phyloP scores from a whole-genome alignment of 1,140 invertebrate genomes.

The Bombus ignitus region DNA sequence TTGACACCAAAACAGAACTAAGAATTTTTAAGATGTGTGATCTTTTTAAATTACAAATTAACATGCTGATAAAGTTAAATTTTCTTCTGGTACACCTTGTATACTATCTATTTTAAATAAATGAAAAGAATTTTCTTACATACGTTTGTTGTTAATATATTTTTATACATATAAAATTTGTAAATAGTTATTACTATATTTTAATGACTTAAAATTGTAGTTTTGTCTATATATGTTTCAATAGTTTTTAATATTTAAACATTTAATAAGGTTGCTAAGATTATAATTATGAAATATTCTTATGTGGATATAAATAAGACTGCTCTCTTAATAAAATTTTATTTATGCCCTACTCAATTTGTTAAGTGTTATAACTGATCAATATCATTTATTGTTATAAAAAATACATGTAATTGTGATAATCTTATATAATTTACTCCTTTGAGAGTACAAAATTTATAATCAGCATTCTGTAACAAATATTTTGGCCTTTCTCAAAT shows the following conservation, averaged over 20 bases:
- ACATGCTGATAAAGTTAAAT: not conserved
- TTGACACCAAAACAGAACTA: not conserved
- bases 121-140: slow-evolving; percentile 1
- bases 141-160: not conserved
- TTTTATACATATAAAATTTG: slow-evolving; percentile 6
- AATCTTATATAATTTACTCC: slow-evolving; percentile 45
- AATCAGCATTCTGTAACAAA: slow-evolving; percentile 53
- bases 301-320: slow-evolving; percentile 35
- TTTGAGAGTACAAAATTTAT: not conserved
- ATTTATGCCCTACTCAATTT: slow-evolving; percentile 38
- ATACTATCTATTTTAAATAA: slow-evolving; percentile 7
- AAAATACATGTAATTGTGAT: slow-evolving; percentile 45
- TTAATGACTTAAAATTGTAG: not conserved
- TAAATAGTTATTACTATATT: slow-evolving; percentile 5
- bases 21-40: not conserved
- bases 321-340: slow-evolving; percentile 41
- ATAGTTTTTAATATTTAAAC: slow-evolving; percentile 15
- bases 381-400: not conserved
- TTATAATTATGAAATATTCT: slow-evolving; percentile 35
- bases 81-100: not conserved
- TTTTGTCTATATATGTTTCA: slow-evolving; percentile 12
- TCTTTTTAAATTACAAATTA: not conserved
- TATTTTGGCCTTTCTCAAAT: not conserved
- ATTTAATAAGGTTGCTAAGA: slow-evolving; percentile 31
- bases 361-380: slow-evolving; percentile 16